Percentiles rank a stretch among this genome's conserved stretches.
Conservation (phyloP, 2,113 vertebrate genomes). For the Pithys albifrons region DNA sequence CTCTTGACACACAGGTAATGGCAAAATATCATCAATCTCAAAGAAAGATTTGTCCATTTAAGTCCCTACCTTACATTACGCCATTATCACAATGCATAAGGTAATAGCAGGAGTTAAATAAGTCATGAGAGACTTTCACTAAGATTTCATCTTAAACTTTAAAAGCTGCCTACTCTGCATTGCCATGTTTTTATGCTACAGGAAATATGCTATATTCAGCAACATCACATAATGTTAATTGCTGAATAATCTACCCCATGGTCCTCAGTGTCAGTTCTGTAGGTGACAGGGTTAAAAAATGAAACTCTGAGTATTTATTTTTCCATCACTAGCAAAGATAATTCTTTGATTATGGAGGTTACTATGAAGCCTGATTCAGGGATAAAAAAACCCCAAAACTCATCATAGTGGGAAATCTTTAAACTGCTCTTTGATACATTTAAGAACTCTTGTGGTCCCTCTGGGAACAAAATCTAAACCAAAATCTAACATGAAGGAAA, state of each 20-base stretch:
- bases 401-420: background rate
- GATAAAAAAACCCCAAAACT: background rate
- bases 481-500: conserved; percentile 8
- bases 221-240: conserved; percentile 7
- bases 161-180: conserved; percentile 42
- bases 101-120: conserved; percentile 18
- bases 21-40: conserved; percentile 22
- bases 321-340: background rate
- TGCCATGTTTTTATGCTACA: conserved; percentile 7
- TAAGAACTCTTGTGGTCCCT: background rate
- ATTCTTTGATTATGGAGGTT: background rate
- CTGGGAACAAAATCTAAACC: background rate
- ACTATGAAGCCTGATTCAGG: background rate
- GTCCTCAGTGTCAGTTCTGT: background rate
- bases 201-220: conserved; percentile 23
- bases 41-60: conserved; percentile 46
- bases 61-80: conserved; percentile 9
- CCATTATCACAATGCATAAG: conserved; percentile 18
- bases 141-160: conserved; percentile 35
- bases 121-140: conserved; percentile 22
- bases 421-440: background rate
- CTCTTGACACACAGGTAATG: background rate
- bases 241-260: background rate
- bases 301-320: background rate
- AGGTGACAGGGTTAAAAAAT: background rate